Percentiles rank a stretch among this genome's conserved stretches.
phyloP scores from a whole-genome alignment of 2,888 invertebrate genomes.

The Lucinisca nassula region DNA sequence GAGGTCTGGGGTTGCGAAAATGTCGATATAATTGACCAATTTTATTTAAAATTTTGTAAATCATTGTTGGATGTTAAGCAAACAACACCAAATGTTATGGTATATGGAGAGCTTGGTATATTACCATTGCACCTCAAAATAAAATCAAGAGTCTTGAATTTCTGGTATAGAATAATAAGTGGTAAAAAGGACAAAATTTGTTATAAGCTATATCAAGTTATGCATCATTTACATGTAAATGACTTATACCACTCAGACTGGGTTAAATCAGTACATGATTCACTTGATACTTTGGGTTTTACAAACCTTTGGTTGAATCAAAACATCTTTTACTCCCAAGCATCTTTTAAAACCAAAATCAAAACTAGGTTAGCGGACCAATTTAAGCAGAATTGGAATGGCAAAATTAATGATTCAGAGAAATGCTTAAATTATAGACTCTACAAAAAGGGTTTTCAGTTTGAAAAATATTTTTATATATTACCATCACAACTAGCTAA shows the following conservation, averaged over 20 bases:
- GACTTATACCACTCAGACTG: background rate
- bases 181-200: background rate
- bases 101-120: background rate
- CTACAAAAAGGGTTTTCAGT: background rate
- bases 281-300: background rate
- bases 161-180: background rate
- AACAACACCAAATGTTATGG: background rate
- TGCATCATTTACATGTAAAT: background rate
- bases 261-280: background rate
- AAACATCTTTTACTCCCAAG: background rate
- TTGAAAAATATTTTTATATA: background rate
- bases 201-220: background rate
- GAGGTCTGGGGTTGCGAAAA: constrained; percentile 13
- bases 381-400: background rate
- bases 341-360: background rate
- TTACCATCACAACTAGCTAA: background rate
- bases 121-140: background rate
- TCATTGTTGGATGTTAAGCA: background rate
- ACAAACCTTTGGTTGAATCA: background rate
- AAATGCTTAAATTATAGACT: background rate
- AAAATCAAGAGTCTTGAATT: background rate
- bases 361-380: background rate
- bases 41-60: constrained; percentile 13
- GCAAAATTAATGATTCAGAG: background rate
- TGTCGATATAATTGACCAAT: constrained; percentile 7